Base-by-base conservation (phyloP, 2,888 invertebrate genomes). In the Branchellion lobata region DNA sequence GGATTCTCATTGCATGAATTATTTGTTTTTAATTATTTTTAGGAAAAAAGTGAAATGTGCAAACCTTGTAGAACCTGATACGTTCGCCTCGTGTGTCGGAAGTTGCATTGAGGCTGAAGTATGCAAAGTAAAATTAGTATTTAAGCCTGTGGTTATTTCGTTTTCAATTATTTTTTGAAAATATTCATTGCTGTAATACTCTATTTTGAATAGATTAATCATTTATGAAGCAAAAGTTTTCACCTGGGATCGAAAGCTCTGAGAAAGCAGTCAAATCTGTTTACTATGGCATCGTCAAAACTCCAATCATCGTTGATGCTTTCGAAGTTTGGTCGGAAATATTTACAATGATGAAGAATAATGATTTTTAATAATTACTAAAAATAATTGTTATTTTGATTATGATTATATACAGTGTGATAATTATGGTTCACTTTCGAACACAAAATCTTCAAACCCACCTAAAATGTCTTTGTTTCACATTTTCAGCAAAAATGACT, bases 291-390 rank as follows among this genome's bases (percentile, higher is more conserved):
- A 33, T 78, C 78, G 47, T 78, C 78, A 29, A 78, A 78, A 1
- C 68, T 68, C 68, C 68, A 78, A 18, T 78, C 78, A 27, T 78
- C 68, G 24, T 78, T 78, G 24, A 78, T 78, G 33, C 78, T 78
- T 57, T 47, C 47, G 47, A 47, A 47, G 18, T 47, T 18, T 47
- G 47, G 8, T 14, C 18, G 47, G 18, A 14, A 14, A 47, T 18
- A 14, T 18, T 47, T 57, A 57, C 5, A 57, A 57, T 57, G n/a
- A 57, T 57, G 21, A 57, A 57, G 8, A 47, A 47, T 14, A 47
- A 47, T 47, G 11, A 47, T 47, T 14, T 47, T 47, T 8, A 14
- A 8, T 18, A 14, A 14, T 18, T 14, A 47, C 47, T 14, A 47
- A 57, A 18, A 57, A 18, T 57, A 57, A n/a, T 57, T 57, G 5